A percentile compares a stretch with the other conserved stretches of the same genome.
These are phyloP conservation scores for Pomatorhinus ruficollis DNA, from an alignment of 2,113 vertebrate genomes.

Conservation along the genomic window DNA sequence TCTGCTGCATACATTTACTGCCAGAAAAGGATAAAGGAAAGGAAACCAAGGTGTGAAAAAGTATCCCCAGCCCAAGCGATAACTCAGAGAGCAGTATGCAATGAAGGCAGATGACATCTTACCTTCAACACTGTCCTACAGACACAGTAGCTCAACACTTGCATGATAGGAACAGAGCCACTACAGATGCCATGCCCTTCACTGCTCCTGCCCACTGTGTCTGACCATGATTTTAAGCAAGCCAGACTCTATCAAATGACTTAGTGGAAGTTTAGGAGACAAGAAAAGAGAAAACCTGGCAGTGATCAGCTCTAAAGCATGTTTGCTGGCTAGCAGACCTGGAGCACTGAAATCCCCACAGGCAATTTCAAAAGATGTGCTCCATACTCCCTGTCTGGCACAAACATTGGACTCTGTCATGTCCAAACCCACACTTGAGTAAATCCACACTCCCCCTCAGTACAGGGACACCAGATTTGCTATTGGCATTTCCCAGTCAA, in stretches of 20 bases:
- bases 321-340: constrained; percentile 8
- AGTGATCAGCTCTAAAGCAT: background rate
- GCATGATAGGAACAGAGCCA: background rate
- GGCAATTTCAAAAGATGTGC: background rate
- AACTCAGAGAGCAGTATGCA: background rate
- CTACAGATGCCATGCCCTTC: background rate
- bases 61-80: background rate
- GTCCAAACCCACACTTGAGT: background rate
- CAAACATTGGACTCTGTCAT: background rate
- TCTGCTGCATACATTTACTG: background rate
- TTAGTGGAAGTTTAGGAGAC: background rate
- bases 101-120: background rate
- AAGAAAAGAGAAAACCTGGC: background rate
- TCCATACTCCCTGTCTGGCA: background rate
- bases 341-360: background rate
- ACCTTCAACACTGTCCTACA: background rate
- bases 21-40: background rate
- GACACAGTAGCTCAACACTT: background rate
- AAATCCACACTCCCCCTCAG: background rate
- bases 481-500: background rate
- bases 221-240: background rate
- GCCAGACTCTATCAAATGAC: background rate
- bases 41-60: background rate
- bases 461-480: background rate
- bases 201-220: background rate